Conservation (phyloP, 2,113 vertebrate genomes). For the Copsychus sechellarum region DNA sequence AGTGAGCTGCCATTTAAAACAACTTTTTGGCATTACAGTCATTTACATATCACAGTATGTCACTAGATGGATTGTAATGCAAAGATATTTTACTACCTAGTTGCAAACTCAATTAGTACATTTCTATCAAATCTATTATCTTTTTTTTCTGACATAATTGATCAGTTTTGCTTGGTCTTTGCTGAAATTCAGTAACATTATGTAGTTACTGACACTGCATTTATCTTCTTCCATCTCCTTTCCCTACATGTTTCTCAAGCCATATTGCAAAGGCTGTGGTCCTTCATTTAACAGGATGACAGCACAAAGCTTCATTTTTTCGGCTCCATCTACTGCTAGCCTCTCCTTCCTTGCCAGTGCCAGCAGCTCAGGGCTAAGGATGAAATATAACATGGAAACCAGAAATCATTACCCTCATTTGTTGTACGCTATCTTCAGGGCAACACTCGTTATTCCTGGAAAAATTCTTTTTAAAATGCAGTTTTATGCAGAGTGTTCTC, state of each 20-base stretch:
- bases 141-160: neutral
- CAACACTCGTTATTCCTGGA: neutral
- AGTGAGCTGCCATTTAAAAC: neutral
- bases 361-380: neutral
- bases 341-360: neutral
- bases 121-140: neutral
- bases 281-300: neutral
- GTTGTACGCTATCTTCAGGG: neutral
- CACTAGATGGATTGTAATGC: neutral
- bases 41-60: neutral
- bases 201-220: neutral
- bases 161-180: neutral
- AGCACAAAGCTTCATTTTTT: neutral
- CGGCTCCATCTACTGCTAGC: accelerated
- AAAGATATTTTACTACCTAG: neutral
- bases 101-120: neutral
- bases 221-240: neutral
- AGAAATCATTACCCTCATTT: neutral
- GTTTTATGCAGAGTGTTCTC: neutral
- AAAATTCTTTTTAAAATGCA: neutral
- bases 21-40: neutral
- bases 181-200: neutral
- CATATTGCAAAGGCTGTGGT: neutral
- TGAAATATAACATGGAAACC: neutral
- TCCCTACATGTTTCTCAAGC: neutral